Evolutionary conservation across 2,888 invertebrate species (phyloP), one percentile per base, ranked within the genome.

Genomic region (Dryobotodes eremita): DNA sequence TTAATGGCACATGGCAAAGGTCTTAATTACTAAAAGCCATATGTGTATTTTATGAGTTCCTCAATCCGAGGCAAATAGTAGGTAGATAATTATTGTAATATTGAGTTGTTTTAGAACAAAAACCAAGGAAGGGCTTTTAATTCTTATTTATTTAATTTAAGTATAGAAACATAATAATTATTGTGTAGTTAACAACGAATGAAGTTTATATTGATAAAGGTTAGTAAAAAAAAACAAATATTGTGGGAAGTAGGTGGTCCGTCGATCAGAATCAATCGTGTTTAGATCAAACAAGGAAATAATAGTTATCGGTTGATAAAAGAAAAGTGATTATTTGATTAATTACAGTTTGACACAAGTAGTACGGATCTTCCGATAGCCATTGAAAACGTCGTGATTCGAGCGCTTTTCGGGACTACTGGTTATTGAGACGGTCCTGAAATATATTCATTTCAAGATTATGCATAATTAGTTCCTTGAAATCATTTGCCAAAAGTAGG

Each of bases 401-500:
- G 61, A 26, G 48, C 64, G 68, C 61, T 69, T 57, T 64, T 68
- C 10, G 17, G 36, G 0, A 17, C 20, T n/a, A 2, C n/a, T 46
- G n/a, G 15, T 15, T 57, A 17, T 48, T 15, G 11, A 20, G 57
- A 13, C 48, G n/a, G 5, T 57, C 23, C 66, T 77, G 50, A 72
- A 80, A 65, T 81, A 64, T 57, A 23, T 53, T 42, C 13, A 15
- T 48, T 26, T 50, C 8, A 77, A 55, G 68, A 61, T 42, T 62
- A 81, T 73, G 69, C 64, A 72, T 73, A 81, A 66, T 74, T 66
- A 84, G 75, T 83, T 86, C 83, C 81, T 74, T 81, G 64, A 81
- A 75, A 79, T 71, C 76, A 79, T 83, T 82, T 77, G 75, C 74
- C 78, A 84, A 84, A 89, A 86, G 85, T 88, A 87, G 89, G 89